Base-by-base conservation (phyloP, 2,113 vertebrate genomes). In the Gobio gobio region DNA sequence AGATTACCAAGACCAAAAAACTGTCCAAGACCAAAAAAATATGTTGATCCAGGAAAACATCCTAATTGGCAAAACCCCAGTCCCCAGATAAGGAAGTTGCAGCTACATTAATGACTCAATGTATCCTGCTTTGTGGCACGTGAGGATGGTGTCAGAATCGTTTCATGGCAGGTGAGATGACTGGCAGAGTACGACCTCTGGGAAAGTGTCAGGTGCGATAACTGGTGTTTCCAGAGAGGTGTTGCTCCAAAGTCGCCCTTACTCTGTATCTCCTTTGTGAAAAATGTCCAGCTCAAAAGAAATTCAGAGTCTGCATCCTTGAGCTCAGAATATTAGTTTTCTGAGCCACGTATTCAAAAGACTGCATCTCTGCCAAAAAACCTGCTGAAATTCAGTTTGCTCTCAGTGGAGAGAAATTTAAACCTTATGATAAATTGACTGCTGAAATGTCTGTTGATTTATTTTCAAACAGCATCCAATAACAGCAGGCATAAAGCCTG, bases 361-460 rank as follows among this genome's bases (percentile, higher is more conserved):
- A 49, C 74, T 36, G 63, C 18, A n/a, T 79, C 12, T 51, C 72
- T 29, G 78, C 61, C 63, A 68, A 59, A 83, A 80, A 47, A 18
- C 66, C 2, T 54, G 16, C 56, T 72, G 54, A 58, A 80, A 80
- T 18, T 85, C 64, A 33, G 49, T 70, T 78, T 70, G 33, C 75
- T 78, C 26, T 73, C 51, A 72, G 66, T 58, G 49, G 51, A 59
- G 77, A 66, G 45, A 49, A 66, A 81, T 79, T 45, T 45, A 79
- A 79, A 63, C 58, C 78, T 63, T 3, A 63, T 61, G 84, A 85
- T 74, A n/a, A 85, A 81, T 81, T 85, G 68, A 81, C 70, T 78
- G 66, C 56, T 45, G 56, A 81, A 72, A 40, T 58, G 61, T 59
- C 33, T 29, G 33, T 56, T 79, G 84, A 85, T 81, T 63, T 79